These are phyloP conservation scores for Platycheirus albimanus DNA, from an alignment of 2,888 invertebrate species.

Conservation along the genomic window DNA sequence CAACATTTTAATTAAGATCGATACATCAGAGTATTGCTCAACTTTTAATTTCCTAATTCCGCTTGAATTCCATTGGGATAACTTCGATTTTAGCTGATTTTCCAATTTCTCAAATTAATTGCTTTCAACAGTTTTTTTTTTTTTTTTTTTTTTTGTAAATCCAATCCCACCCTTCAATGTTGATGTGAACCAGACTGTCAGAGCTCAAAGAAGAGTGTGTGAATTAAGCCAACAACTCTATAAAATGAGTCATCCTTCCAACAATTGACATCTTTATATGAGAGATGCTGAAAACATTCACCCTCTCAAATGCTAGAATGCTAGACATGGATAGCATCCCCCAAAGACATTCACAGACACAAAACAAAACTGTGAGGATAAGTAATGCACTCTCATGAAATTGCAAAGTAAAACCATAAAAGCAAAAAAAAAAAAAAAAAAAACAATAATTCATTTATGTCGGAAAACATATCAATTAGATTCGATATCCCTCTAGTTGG, in stretches of 20 bases:
- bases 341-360: constrained; percentile 37
- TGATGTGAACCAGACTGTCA: constrained; percentile 55
- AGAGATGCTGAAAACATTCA: constrained; percentile 45
- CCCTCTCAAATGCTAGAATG: constrained; percentile 26
- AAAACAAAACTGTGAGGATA: constrained; percentile 36
- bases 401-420: constrained; percentile 37
- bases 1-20: constrained; percentile 67
- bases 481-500: constrained; percentile 58
- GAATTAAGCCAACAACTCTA: constrained; percentile 32
- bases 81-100: constrained; percentile 65
- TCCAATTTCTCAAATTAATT: constrained; percentile 71
- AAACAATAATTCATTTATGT: constrained; percentile 72
- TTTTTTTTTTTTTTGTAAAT: not conserved
- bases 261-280: constrained; percentile 63
- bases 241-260: constrained; percentile 59
- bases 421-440: constrained; percentile 33
- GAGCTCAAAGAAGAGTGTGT: not conserved
- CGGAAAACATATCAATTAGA: constrained; percentile 73
- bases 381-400: constrained; percentile 67
- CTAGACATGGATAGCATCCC: constrained; percentile 15
- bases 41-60: constrained; percentile 68
- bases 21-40: constrained; percentile 28
- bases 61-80: constrained; percentile 51
- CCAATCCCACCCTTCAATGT: constrained; percentile 3
- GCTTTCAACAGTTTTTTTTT: constrained; percentile 43